A percentile compares a stretch with the other conserved stretches of the same genome.
phyloP scores from a whole-genome alignment of 2,797 vertebrate species.

The Lepus oiostolus region DNA sequence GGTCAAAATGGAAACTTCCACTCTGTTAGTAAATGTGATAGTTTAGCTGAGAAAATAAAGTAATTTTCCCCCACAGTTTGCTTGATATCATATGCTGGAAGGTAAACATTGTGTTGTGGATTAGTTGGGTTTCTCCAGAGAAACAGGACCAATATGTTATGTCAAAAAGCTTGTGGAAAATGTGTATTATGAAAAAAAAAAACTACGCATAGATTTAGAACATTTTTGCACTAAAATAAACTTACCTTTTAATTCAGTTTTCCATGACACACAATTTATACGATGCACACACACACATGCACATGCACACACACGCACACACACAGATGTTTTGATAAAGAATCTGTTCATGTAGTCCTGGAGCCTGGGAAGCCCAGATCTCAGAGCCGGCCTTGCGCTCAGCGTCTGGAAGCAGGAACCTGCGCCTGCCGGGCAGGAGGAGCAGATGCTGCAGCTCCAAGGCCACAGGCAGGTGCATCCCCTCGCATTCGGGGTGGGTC shows the following conservation, averaged over 20 bases:
- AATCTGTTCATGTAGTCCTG: background rate
- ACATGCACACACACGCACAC: background rate
- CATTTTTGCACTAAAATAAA: too few species aligned
- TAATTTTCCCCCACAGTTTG: background rate
- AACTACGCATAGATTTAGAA: too few species aligned
- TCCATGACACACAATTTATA: too few species aligned
- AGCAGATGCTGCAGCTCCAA: background rate
- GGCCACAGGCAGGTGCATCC: background rate
- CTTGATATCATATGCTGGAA: background rate
- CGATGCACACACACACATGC: too few species aligned
- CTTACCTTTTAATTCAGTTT: too few species aligned
- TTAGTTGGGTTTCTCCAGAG: background rate
- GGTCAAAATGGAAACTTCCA: constrained; percentile 3
- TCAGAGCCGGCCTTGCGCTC: background rate
- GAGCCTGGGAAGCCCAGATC: background rate
- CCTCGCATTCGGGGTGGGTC: background rate
- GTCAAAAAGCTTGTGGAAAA: too few species aligned
- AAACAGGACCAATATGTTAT: background rate
- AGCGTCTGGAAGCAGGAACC: background rate
- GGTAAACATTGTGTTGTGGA: background rate
- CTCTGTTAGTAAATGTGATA: background rate
- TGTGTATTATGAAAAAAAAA: too few species aligned
- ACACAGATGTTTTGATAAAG: background rate
- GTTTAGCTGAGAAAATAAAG: background rate
- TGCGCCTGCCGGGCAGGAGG: background rate